Evolutionary conservation across 2,888 invertebrate species (phyloP).

Genomic region (Heliconius hortense): DNA sequence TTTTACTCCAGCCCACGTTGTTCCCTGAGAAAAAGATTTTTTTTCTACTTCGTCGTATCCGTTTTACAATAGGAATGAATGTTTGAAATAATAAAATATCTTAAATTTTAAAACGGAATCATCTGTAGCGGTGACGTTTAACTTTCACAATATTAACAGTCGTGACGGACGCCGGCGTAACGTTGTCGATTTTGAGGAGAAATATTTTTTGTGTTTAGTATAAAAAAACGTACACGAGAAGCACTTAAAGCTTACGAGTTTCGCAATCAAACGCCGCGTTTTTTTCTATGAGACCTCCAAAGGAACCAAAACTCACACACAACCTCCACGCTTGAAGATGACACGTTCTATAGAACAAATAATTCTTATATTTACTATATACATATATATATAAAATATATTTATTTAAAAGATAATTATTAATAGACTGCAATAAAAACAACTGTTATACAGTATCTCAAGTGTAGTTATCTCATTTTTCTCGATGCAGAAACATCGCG

Average conservation of each 20-base stretch:
- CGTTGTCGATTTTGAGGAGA: neutral
- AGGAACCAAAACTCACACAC: too few relatives aligned
- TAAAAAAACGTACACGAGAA: too few relatives aligned
- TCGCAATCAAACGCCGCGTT: too few relatives aligned
- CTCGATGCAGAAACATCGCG: neutral
- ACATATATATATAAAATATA: too few relatives aligned
- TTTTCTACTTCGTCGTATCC: conserved; percentile 39
- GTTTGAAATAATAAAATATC: conserved; percentile 9
- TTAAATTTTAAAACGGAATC: neutral
- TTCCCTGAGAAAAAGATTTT: conserved; percentile 55
- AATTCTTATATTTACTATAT: too few relatives aligned
- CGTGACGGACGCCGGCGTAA: neutral
- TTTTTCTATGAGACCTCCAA: too few relatives aligned
- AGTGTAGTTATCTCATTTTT: neutral
- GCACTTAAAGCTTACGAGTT: too few relatives aligned
- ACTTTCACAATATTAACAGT: conserved; percentile 6
- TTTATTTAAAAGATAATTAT: neutral
- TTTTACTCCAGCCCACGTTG: conserved; percentile 52
- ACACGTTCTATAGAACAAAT: too few relatives aligned
- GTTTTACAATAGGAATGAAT: conserved; percentile 23
- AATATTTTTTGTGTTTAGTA: neutral
- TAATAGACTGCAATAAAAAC: neutral
- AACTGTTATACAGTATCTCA: neutral
- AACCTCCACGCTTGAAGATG: too few relatives aligned
- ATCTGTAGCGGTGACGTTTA: conserved; percentile 21